These are phyloP conservation scores for Cistogaster globosa DNA, from an alignment of 2,888 invertebrate genomes.

Conservation along the genomic window DNA sequence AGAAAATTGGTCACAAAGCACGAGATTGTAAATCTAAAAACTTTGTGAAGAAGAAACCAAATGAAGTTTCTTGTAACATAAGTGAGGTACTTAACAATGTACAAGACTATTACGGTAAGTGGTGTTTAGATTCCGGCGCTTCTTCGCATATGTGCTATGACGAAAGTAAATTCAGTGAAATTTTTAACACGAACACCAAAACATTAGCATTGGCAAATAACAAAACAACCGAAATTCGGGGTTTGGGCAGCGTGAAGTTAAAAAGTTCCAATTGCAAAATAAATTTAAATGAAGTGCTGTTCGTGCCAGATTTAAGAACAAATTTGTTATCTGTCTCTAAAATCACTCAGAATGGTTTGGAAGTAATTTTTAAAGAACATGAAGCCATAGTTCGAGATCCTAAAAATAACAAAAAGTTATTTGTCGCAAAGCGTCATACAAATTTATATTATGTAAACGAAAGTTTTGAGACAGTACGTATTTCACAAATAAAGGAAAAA, in stretches of 20 bases:
- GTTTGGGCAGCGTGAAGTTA: too few relatives aligned
- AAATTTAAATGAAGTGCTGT: conserved; percentile 10
- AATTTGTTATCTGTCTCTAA: conserved; percentile 58
- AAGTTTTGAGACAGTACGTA: not conserved
- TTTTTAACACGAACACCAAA: not conserved
- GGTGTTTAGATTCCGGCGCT: conserved; percentile 50
- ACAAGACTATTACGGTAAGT: not conserved
- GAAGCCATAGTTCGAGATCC: conserved; percentile 19
- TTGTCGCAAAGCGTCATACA: conserved; percentile 10
- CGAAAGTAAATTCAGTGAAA: not conserved
- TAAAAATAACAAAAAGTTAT: conserved; percentile 3
- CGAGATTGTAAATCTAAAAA: too few relatives aligned
- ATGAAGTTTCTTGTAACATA: too few relatives aligned
- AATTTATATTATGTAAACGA: conserved; percentile 6
- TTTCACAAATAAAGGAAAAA: not conserved
- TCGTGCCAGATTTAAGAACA: conserved; percentile 41
- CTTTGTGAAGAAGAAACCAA: too few relatives aligned
- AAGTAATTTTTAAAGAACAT: conserved; percentile 41
- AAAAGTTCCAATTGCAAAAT: too few relatives aligned
- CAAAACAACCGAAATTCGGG: conserved; percentile 31
- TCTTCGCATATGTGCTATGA: conserved; percentile 41
- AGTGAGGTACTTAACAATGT: not conserved
- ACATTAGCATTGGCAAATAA: conserved; percentile 10
- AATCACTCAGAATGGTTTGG: conserved; percentile 42
- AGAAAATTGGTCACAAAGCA: too few relatives aligned